A percentile compares a stretch with the other conserved stretches of the same genome.
phyloP scores from a whole-genome alignment of 2,888 invertebrate species.

The Pedicia rivosa region DNA sequence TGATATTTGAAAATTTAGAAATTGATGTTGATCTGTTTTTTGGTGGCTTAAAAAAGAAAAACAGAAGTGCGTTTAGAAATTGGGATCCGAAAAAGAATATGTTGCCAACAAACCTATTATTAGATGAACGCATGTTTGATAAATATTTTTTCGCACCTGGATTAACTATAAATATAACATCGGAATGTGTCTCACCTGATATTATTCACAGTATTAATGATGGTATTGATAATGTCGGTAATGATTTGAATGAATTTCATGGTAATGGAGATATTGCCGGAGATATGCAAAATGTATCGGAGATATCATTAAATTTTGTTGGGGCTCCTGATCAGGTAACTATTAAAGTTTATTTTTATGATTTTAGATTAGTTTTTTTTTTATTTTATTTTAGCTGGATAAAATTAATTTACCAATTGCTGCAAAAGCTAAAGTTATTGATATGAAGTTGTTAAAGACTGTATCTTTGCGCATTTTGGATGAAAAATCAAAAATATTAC shows the following conservation, averaged over 20 bases:
- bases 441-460: constrained; percentile 70
- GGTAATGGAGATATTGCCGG: constrained; percentile 12
- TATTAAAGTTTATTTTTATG: no score
- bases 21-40: constrained; percentile 6
- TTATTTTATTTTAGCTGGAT: constrained; percentile 36
- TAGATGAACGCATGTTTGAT: constrained; percentile 1
- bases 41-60: constrained; percentile 17
- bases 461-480: constrained; percentile 52
- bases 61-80: constrained; percentile 24
- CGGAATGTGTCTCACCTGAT: constrained; percentile 34
- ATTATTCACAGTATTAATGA: constrained; percentile 38
- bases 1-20: constrained; percentile 13
- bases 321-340: background rate
- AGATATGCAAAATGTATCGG: constrained; percentile 10
- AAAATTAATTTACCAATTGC: constrained; percentile 66
- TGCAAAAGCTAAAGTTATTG: constrained; percentile 67
- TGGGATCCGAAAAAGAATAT: constrained; percentile 29
- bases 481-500: background rate
- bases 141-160: background rate
- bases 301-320: background rate
- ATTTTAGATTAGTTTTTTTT: no score
- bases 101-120: constrained; percentile 21
- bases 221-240: constrained; percentile 28
- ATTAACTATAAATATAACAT: background rate
- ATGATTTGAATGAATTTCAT: background rate